Evolutionary conservation across 2,113 vertebrate species (phyloP), one percentile per base, ranked within the genome.

Genomic region (Pedionomus torquatus): DNA sequence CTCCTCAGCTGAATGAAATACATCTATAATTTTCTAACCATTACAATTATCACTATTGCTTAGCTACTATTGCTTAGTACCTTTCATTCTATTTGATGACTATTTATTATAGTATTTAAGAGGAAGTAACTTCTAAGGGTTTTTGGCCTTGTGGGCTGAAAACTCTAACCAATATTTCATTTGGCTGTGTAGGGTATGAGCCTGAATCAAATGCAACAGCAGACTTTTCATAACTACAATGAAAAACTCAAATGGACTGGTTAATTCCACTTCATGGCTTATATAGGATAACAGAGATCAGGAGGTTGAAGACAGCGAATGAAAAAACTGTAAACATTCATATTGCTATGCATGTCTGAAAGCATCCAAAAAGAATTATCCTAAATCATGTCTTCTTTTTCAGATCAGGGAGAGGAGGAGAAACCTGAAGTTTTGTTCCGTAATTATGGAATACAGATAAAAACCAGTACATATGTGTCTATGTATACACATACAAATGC

Each of bases 401-500:
- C 18, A 83, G 52, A 35, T 6, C 35, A 18, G 43, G 7, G 11
- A 68, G 24, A 11, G 15, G 51, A 7, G 54, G 7, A 30, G 20
- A 68, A 87, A 83, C n/a, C 18, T 66, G 37, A 75, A 46, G 23
- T 68, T 84, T 64, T 79, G 12, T 79, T 88, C 39, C 6, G 0
- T 24, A 68, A 15, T 35, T 21, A 46, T 14, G 26, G 46, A 76
- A 63, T 10, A 43, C 19, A 71, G 61, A 37, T 60, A 52, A 83
- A 70, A 30, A 5, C 3, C 17, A 81, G 1, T 2, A 26, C 4
- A 6, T 9, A 14, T 0, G 1, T 23, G 10, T 46, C 49, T 52
- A 2, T 7, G 4, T 26, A 61, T 9, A 51, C 17, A 48, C 17
- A 41, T 13, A 51, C 11, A 77, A 66, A 77, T 4, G 35, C 39